Conservation (phyloP, 2,797 vertebrate genomes). For the Micrastur ruficollis region DNA sequence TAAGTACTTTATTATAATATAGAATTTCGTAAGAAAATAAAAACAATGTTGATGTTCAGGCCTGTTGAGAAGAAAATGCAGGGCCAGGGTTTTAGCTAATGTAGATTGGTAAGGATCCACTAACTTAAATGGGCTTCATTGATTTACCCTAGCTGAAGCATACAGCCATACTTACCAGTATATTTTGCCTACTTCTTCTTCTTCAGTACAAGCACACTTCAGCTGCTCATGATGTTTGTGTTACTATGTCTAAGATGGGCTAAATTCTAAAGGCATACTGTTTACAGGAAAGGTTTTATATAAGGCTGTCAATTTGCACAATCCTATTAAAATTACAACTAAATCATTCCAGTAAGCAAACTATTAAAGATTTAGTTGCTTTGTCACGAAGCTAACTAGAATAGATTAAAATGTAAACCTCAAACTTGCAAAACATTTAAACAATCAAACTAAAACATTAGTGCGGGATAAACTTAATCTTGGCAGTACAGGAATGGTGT, state of each 20-base stretch:
- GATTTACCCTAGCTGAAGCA: neutral
- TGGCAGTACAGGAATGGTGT: neutral
- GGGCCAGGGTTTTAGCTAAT: neutral
- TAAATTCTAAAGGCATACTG: conserved; percentile 3
- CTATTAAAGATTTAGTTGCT: conserved; percentile 45
- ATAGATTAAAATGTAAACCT: conserved; percentile 58
- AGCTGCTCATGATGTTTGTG: conserved; percentile 16
- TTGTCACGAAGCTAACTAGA: conserved; percentile 9
- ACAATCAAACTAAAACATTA: conserved; percentile 41
- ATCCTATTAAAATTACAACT: conserved; percentile 59
- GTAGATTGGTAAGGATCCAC: neutral
- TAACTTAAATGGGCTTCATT: neutral
- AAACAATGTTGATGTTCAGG: neutral
- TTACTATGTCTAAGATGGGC: conserved; percentile 5
- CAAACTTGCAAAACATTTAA: conserved; percentile 46
- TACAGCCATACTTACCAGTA: neutral
- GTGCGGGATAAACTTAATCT: conserved; percentile 39
- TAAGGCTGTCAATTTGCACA: conserved; percentile 40
- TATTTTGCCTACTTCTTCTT: neutral
- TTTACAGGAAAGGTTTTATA: conserved; percentile 49
- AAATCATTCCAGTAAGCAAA: conserved; percentile 41
- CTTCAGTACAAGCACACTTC: conserved; percentile 13
- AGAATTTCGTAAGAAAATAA: conserved; percentile 29
- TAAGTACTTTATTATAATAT: conserved; percentile 50
- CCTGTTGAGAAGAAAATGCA: neutral